Base-by-base conservation (phyloP, 2,113 vertebrate genomes). In the Galemys pyrenaicus region DNA sequence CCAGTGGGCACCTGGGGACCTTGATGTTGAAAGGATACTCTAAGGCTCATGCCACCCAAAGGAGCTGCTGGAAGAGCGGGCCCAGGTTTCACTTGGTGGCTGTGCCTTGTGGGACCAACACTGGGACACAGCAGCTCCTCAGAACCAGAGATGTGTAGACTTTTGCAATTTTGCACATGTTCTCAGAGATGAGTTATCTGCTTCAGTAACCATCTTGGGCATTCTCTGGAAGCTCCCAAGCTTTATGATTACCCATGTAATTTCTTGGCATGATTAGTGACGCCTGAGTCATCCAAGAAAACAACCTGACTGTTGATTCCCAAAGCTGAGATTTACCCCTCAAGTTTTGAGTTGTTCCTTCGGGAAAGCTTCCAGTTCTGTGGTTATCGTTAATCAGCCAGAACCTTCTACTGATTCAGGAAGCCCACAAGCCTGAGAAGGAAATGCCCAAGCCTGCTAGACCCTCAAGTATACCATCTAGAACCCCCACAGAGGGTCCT, bases 191-290 rank as follows among this genome's bases (percentile, higher is more conserved):
- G 78, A 88, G 46, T 88, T 92, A 90, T 79, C 84, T 94, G 39
- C 73, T 87, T 89, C 51, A 26, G 58, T 71, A 56, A 73, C 78
- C 1, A 10, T 67, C 73, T 49, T 56, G 49, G 75, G 82, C 86
- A 30, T 81, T 79, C 58, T 64, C 73, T 32, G 71, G 41, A 54
- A 86, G 90, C 32, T 37, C 68, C 22, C 15, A 78, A 58, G 46
- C 19, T 70, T 89, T 54, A 19, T 74, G 56, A 95, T 87, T 81
- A 67, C 64, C 91, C 5, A 0, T 70, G 80, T 93, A 89, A 95
- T 95, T 81, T 94, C 73, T 95, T 97, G 96, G 96, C 93, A 28
- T 16, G 19, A 49, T 30, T 60, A 51, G 87, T 28, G 84, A 92
- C 0, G 62, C 83, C 75, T 92, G 87, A 97, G 75, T 93, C 90